These are phyloP conservation scores for Anthoscopus minutus DNA, from an alignment of 2,113 vertebrate genomes.

Conservation along the genomic window DNA sequence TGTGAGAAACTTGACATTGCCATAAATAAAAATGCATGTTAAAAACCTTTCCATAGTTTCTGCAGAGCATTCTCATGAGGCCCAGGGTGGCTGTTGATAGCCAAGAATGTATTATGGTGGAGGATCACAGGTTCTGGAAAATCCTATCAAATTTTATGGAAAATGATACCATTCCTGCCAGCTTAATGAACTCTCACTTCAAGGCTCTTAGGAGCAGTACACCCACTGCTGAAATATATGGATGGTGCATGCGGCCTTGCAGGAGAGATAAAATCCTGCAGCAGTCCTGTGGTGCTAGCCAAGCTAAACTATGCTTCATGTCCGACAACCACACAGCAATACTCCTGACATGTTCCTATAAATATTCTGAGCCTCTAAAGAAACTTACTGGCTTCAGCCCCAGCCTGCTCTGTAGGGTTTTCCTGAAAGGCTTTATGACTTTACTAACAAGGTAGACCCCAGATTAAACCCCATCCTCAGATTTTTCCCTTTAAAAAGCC, in stretches of 20 bases:
- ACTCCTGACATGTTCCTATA: neutral
- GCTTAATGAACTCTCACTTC: neutral
- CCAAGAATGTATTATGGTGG: constrained; percentile 13
- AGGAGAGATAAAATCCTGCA: neutral
- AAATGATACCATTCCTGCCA: constrained; percentile 20
- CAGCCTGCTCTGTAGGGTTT: neutral
- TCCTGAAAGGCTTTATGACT: constrained; percentile 5
- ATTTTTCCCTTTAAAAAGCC: neutral
- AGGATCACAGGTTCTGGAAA: constrained; percentile 35
- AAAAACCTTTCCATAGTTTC: constrained; percentile 3
- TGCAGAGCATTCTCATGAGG: neutral
- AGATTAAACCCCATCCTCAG: neutral
- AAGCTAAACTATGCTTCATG: neutral
- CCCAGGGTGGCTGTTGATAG: neutral
- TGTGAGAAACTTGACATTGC: neutral
- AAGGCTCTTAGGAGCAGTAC: neutral
- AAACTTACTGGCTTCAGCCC: neutral
- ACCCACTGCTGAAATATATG: neutral
- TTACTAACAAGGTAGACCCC: neutral
- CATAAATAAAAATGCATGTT: neutral
- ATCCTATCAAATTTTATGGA: constrained; percentile 41
- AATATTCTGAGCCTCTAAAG: neutral
- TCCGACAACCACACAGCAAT: neutral
- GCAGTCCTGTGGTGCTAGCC: neutral
- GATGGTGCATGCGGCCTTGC: neutral